Evolutionary conservation across 2,888 invertebrate genomes (phyloP).

Genomic region (Hipparchia semele): DNA sequence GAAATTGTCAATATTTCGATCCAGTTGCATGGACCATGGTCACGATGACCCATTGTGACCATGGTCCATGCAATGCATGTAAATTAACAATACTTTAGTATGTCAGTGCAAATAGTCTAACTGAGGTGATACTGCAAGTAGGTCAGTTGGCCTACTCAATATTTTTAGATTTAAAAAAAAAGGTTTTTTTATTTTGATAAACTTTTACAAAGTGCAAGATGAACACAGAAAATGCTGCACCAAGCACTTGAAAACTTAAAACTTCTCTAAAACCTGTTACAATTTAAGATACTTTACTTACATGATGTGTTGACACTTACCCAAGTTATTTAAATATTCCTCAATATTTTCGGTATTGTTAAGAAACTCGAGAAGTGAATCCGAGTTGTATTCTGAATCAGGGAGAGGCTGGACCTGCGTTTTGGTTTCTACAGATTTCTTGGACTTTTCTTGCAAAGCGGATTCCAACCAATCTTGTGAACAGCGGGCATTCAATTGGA

Average conservation of each 20-base stretch:
- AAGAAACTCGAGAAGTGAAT: slow-evolving; percentile 74
- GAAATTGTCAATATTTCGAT: no score
- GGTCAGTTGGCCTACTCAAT: no score
- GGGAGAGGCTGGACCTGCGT: slow-evolving; percentile 70
- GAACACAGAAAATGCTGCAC: no score
- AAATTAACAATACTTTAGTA: no score
- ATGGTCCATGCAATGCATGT: no score
- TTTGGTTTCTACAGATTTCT: slow-evolving; percentile 62
- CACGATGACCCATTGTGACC: no score
- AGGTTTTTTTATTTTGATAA: no score
- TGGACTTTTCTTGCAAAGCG: slow-evolving; percentile 58
- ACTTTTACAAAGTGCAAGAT: no score
- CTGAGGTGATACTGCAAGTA: no score
- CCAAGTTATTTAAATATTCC: slow-evolving; percentile 71
- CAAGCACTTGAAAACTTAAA: background rate
- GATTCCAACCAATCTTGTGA: slow-evolving; percentile 77
- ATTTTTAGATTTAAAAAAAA: no score
- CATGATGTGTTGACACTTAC: background rate
- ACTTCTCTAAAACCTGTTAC: background rate
- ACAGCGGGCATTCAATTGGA: slow-evolving; percentile 72
- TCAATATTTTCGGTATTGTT: slow-evolving; percentile 77
- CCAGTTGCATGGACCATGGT: no score
- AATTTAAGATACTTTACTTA: background rate
- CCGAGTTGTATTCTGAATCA: slow-evolving; percentile 77
- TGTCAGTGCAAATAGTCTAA: no score